Base-by-base conservation (phyloP, 2,797 vertebrate genomes). In the Sebastes trivittatus region DNA sequence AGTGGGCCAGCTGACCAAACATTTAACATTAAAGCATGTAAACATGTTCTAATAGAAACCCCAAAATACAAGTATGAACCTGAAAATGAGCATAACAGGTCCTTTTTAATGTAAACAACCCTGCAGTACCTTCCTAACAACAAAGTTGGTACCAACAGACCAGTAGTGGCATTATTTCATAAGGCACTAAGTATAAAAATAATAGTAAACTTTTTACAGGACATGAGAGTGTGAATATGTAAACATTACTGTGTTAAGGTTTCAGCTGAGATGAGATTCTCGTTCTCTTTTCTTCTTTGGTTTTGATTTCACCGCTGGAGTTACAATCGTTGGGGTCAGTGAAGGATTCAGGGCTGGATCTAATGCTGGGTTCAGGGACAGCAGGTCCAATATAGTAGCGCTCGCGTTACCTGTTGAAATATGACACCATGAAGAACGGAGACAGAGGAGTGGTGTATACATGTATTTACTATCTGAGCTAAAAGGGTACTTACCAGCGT, bases 311-410 rank as follows among this genome's bases (percentile, higher is more conserved):
- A 59, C 75, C 6, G 11, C 75, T 16, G 90, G 90, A 49, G 87
- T n/a, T 14, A 85, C 72, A 72, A 90, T 55, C 5, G 80, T 88
- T 60, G 93, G 93, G 70, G 94, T 94, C 49, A 95, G 85, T 29
- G 92, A 94, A 11, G 94, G 94, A 85, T 95, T 95, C 82, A 93
- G 65, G 11, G 93, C 91, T 18, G 94, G 94, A 83, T 95, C 93
- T 64, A 95, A 78, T 0, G 88, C 92, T 22, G 94, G 95, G 94
- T 96, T 93, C 94, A 97, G 38, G 92, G 97, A 89, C 84, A 97
- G 88, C 94, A 97, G 88, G 94, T 97, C 89, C 82, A 91, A 27
- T n/a, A 92, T 78, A 2, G 36, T 77, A n/a, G 71, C 7, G 49
- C 60, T 84, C 16, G 27, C 82, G 7, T 81, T 81, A 76, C 83